Percentiles rank a stretch among this genome's conserved stretches.
Conservation (phyloP, 1,140 invertebrate genomes). For the Battus philenor region DNA sequence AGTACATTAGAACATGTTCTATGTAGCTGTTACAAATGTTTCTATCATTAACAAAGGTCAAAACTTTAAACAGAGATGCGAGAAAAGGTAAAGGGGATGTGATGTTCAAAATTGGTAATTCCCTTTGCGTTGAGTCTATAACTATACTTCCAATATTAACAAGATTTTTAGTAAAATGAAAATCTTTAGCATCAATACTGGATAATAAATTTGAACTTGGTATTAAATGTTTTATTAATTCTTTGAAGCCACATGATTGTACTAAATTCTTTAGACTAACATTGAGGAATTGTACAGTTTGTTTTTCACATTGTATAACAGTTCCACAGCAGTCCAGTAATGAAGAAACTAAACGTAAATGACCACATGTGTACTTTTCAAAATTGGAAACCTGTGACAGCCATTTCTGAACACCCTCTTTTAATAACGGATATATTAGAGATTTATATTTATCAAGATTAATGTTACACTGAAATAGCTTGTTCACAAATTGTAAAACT, state of each 20-base stretch:
- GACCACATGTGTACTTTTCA: constrained; percentile 54
- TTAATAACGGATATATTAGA: constrained; percentile 54
- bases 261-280: constrained; percentile 34
- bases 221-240: constrained; percentile 42
- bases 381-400: constrained; percentile 31
- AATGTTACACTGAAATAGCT: constrained; percentile 35
- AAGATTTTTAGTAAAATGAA: constrained; percentile 64
- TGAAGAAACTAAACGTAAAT: constrained; percentile 46
- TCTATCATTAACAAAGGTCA: constrained; percentile 35
- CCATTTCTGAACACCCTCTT: constrained; percentile 58
- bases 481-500: constrained; percentile 57
- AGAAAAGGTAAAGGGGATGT: constrained; percentile 74
- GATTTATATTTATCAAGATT: constrained; percentile 37
- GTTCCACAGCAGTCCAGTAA: constrained; percentile 51
- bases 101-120: constrained; percentile 70
- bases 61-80: constrained; percentile 54
- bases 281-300: constrained; percentile 40
- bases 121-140: constrained; percentile 66
- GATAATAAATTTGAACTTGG: constrained; percentile 67
- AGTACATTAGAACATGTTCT: constrained; percentile 34
- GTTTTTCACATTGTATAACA: constrained; percentile 35
- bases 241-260: constrained; percentile 39
- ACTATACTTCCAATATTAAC: constrained; percentile 55
- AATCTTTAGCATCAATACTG: constrained; percentile 58
- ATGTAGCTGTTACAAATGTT: constrained; percentile 32